Evolutionary conservation across 1,140 invertebrate species (phyloP).

Genomic region (Drosophila grimshawi): DNA sequence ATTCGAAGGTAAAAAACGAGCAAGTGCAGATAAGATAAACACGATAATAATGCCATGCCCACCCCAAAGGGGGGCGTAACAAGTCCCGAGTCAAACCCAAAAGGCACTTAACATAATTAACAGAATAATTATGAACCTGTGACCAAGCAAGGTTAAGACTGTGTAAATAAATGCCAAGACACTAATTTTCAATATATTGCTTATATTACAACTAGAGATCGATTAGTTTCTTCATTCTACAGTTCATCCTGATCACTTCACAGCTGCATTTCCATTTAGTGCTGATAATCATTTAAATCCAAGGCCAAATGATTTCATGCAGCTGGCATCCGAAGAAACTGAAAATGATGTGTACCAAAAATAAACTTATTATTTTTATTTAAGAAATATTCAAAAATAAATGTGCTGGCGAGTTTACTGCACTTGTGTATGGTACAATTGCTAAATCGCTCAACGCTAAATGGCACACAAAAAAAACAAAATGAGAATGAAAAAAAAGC

Average conservation of each 20-base stretch:
- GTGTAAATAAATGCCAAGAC: not conserved
- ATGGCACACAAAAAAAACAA: not conserved
- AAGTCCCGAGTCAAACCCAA: not conserved
- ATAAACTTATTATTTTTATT: constrained; percentile 41
- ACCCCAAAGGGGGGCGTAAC: constrained; percentile 5
- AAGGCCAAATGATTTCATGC: constrained; percentile 63
- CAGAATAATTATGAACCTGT: constrained; percentile 11
- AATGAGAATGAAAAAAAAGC: too few species aligned
- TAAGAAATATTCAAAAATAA: constrained; percentile 55
- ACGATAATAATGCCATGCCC: constrained; percentile 25
- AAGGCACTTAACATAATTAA: constrained; percentile 4
- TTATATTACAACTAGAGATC: too few species aligned
- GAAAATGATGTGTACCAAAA: constrained; percentile 52
- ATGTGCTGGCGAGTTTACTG: constrained; percentile 21
- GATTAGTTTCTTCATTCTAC: too few species aligned
- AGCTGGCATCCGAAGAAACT: constrained; percentile 39
- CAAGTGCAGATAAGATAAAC: constrained; percentile 49
- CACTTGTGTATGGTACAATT: constrained; percentile 18
- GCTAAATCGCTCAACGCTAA: constrained; percentile 1
- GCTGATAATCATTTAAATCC: constrained; percentile 33
- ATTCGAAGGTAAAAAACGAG: constrained; percentile 21
- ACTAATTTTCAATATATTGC: not conserved
- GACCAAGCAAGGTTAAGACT: not conserved
- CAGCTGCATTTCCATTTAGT: not conserved
- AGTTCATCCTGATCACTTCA: too few species aligned